Percentiles rank a stretch among this genome's conserved stretches.
phyloP scores from a whole-genome alignment of 2,113 vertebrate genomes.

The Ceyx melanurus region DNA sequence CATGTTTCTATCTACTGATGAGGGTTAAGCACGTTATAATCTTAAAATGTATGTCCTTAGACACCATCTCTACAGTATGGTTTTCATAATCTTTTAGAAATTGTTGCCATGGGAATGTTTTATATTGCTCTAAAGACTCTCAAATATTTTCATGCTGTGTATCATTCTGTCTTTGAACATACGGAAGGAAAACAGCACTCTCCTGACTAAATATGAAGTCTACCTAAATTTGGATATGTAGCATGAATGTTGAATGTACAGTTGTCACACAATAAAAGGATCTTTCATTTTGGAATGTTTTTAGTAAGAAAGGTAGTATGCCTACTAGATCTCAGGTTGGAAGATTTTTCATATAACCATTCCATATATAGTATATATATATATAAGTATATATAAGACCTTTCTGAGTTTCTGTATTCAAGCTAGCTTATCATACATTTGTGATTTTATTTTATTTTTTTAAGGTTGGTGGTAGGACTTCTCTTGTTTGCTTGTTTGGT shows the following conservation, averaged over 20 bases:
- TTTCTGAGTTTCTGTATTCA: neutral
- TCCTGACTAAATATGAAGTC: conserved; percentile 1
- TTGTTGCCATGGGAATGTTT: conserved; percentile 65
- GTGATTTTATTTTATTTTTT: accelerated
- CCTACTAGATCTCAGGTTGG: neutral
- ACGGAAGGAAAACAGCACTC: conserved; percentile 10
- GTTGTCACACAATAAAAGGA: neutral
- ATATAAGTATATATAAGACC: neutral
- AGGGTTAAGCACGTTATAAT: conserved; percentile 26
- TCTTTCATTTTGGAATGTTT: neutral
- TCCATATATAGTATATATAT: neutral
- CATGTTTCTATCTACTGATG: conserved; percentile 6
- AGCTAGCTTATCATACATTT: neutral
- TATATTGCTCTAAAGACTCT: conserved; percentile 24
- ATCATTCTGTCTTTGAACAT: conserved; percentile 25
- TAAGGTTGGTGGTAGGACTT: accelerated
- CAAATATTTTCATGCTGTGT: conserved; percentile 18
- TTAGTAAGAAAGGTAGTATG: neutral
- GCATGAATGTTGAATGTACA: neutral
- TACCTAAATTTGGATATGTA: neutral
- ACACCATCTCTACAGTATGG: conserved; percentile 9
- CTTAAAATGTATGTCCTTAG: conserved; percentile 47
- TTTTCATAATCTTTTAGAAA: conserved; percentile 34
- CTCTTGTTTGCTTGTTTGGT: neutral
- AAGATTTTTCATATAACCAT: neutral